phyloP scores from a whole-genome alignment of 2,113 vertebrate species.

The Pachypanchax playfairii region DNA sequence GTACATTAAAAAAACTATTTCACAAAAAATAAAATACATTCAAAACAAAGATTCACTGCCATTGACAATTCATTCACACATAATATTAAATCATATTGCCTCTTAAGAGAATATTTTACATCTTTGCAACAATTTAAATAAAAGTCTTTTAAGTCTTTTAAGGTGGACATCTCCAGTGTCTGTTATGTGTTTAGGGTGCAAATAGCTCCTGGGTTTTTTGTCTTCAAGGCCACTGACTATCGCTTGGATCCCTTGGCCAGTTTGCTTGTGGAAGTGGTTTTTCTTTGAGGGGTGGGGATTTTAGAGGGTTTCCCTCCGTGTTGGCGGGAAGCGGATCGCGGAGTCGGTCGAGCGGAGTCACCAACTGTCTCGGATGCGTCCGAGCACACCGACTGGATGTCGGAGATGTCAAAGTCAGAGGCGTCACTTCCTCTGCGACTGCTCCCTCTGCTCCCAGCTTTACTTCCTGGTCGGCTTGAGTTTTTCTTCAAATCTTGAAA shows the following conservation, averaged over 20 bases:
- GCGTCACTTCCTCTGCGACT: conserved; percentile 96
- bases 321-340: conserved; percentile 86
- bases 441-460: conserved; percentile 95
- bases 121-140: conserved; percentile 91
- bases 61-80: conserved; percentile 91
- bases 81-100: conserved; percentile 91
- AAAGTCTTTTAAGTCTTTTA: conserved; percentile 80
- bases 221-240: conserved; percentile 84
- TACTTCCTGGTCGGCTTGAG: conserved; percentile 91
- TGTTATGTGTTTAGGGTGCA: conserved; percentile 56
- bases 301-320: conserved; percentile 90
- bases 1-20: conserved; percentile 76
- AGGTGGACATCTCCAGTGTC: conserved; percentile 74
- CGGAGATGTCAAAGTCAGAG: conserved; percentile 98
- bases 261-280: conserved; percentile 87
- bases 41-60: conserved; percentile 95
- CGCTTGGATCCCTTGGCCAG: conserved; percentile 90
- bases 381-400: conserved; percentile 97
- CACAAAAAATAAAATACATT: conserved; percentile 90
- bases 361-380: conserved; percentile 89
- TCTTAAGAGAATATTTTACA: conserved; percentile 98
- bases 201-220: conserved; percentile 51
- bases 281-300: conserved; percentile 94
- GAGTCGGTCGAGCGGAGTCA: conserved; percentile 79
- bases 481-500: conserved; percentile 83